Percentiles rank a stretch among this genome's conserved stretches.
Conservation (phyloP, 2,113 vertebrate genomes). For the Gopherus flavomarginatus region DNA sequence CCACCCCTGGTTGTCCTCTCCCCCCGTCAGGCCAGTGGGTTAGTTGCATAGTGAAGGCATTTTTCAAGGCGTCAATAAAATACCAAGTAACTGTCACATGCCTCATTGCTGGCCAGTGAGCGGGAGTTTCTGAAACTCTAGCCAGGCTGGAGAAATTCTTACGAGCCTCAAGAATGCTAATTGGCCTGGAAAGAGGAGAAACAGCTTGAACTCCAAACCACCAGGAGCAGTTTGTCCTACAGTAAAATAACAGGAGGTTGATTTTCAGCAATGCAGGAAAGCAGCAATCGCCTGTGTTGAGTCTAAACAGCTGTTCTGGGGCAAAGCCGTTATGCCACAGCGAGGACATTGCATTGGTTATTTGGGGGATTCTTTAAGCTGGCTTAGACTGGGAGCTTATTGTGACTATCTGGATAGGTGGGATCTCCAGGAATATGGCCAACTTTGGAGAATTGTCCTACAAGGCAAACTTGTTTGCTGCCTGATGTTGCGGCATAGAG, state of each 20-base stretch:
- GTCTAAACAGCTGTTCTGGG: not conserved
- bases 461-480: slow-evolving; percentile 55
- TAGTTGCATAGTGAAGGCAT: not conserved
- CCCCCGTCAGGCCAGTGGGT: not conserved
- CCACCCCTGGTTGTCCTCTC: not conserved
- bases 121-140: not conserved
- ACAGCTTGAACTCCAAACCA: slow-evolving; percentile 26
- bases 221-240: not conserved
- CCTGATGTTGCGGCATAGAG: slow-evolving; percentile 50
- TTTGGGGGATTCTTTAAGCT: slow-evolving; percentile 38
- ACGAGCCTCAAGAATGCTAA: slow-evolving; percentile 39
- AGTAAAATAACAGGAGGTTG: slow-evolving; percentile 3
- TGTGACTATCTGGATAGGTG: not conserved
- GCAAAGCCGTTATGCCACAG: not conserved
- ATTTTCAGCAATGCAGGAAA: not conserved
- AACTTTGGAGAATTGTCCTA: slow-evolving; percentile 37
- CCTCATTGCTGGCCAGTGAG: slow-evolving; percentile 2
- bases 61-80: slow-evolving; percentile 11
- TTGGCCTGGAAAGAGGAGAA: slow-evolving; percentile 31
- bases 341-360: slow-evolving; percentile 38
- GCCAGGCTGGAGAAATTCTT: slow-evolving; percentile 1
- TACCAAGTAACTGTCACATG: not conserved
- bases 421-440: slow-evolving; percentile 28
- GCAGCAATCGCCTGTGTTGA: not conserved
- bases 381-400: slow-evolving; percentile 34